These are phyloP conservation scores for Coccyzus lansbergi DNA, from an alignment of 2,797 vertebrate species.

Conservation along the genomic window DNA sequence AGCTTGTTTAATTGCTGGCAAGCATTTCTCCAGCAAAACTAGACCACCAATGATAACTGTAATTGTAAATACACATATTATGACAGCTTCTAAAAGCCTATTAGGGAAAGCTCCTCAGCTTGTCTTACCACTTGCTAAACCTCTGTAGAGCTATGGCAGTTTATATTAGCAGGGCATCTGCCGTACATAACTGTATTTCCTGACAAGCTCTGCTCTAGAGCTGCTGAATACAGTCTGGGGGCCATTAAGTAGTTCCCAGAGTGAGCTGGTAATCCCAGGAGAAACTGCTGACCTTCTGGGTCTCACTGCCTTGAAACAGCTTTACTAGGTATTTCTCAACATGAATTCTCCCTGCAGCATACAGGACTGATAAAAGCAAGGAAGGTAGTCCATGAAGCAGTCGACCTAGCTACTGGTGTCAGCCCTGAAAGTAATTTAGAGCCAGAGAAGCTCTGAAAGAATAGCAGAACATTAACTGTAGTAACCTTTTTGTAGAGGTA, in stretches of 20 bases:
- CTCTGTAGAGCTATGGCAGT: background rate
- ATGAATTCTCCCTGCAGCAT: accelerated
- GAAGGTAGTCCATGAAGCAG: background rate
- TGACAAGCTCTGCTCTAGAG: background rate
- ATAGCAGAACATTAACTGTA: background rate
- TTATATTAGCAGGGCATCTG: background rate
- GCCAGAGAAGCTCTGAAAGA: background rate
- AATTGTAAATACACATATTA: background rate
- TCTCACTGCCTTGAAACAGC: background rate
- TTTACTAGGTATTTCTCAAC: background rate
- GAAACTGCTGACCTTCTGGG: background rate
- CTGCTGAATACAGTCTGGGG: accelerated
- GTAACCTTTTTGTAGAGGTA: background rate
- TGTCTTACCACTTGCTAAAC: background rate
- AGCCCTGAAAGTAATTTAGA: background rate
- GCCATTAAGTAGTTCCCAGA: background rate
- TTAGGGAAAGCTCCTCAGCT: background rate
- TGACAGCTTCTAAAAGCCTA: background rate
- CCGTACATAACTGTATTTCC: background rate
- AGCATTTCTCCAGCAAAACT: conserved; percentile 9
- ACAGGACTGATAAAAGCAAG: background rate
- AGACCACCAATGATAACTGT: background rate
- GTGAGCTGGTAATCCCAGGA: accelerated
- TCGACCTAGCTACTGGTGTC: background rate
- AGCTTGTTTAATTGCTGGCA: background rate